Evolutionary conservation across 2,797 vertebrate genomes (phyloP).

Genomic region (Adrianichthys oophorus): DNA sequence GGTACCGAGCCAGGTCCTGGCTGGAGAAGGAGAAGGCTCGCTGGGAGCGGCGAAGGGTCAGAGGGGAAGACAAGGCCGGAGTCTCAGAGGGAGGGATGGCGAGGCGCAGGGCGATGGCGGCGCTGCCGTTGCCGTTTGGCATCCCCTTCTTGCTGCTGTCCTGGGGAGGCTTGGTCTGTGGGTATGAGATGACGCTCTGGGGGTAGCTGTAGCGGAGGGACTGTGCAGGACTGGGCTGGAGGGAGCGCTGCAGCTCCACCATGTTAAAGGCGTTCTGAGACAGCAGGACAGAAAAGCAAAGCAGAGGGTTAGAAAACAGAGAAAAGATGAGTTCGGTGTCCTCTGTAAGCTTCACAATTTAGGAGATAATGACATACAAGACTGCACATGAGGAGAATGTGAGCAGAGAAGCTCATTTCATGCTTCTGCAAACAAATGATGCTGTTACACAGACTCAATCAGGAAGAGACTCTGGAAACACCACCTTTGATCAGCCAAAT

Average conservation of each 20-base stretch:
- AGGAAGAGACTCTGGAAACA: conserved; percentile 48
- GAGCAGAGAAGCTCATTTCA: conserved; percentile 35
- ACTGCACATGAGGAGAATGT: conserved; percentile 45
- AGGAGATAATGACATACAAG: conserved; percentile 42
- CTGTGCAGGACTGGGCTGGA: conserved; percentile 82
- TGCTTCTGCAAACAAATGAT: conserved; percentile 45
- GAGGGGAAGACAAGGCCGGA: conserved; percentile 63
- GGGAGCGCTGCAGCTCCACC: conserved; percentile 88
- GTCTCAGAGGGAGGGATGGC: conserved; percentile 65
- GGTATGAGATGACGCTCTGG: conserved; percentile 65
- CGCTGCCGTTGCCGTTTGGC: conserved; percentile 55
- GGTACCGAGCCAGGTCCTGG: conserved; percentile 78
- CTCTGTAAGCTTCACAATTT: conserved; percentile 20
- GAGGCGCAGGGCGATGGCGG: conserved; percentile 70
- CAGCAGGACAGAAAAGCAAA: conserved; percentile 7
- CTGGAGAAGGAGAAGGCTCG: conserved; percentile 76
- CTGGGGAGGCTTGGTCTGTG: conserved; percentile 67
- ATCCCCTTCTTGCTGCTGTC: conserved; percentile 51
- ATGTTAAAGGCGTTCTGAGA: conserved; percentile 87
- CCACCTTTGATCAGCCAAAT: conserved; percentile 65
- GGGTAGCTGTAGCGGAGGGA: conserved; percentile 76
- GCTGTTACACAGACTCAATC: conserved; percentile 29
- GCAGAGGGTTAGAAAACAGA: conserved; percentile 1
- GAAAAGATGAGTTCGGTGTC: not conserved
- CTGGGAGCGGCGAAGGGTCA: conserved; percentile 69